A percentile compares a stretch with the other conserved stretches of the same genome.
phyloP scores from a whole-genome alignment of 2,797 vertebrate genomes.

The Siniperca scherzeri region DNA sequence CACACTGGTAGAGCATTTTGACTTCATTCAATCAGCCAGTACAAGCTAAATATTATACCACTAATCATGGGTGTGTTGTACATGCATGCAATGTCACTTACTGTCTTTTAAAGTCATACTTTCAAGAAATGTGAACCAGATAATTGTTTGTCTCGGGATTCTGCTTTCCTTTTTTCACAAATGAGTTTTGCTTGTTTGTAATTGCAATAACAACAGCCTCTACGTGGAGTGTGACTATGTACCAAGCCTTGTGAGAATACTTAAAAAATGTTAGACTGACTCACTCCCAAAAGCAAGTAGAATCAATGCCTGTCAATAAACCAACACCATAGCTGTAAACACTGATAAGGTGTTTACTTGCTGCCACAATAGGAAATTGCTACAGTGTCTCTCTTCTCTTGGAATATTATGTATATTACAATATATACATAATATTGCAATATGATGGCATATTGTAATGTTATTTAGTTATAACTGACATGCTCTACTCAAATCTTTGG shows the following conservation, averaged over 20 bases:
- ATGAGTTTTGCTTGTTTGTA: background rate
- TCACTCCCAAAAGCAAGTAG: background rate
- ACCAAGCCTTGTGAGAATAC: background rate
- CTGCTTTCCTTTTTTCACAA: background rate
- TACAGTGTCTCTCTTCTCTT: background rate
- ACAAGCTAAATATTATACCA: background rate
- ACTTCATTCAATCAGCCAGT: conserved; percentile 19
- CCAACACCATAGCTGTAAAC: conserved; percentile 7
- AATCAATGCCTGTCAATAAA: background rate
- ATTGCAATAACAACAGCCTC: background rate
- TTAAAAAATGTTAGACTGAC: background rate
- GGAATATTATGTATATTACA: background rate
- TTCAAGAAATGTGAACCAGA: background rate
- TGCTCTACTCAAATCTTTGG: background rate
- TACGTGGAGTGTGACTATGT: conserved; percentile 3
- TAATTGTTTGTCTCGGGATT: background rate
- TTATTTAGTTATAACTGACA: background rate
- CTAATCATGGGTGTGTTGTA: background rate
- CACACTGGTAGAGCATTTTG: conserved; percentile 6
- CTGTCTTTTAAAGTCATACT: background rate
- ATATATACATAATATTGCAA: no score
- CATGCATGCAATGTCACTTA: background rate
- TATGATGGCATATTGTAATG: no score
- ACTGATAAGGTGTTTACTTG: conserved; percentile 2
- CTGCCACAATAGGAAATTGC: background rate